These are phyloP conservation scores for Argyresthia goedartella DNA, from an alignment of 2,888 invertebrate species.

Conservation along the genomic window DNA sequence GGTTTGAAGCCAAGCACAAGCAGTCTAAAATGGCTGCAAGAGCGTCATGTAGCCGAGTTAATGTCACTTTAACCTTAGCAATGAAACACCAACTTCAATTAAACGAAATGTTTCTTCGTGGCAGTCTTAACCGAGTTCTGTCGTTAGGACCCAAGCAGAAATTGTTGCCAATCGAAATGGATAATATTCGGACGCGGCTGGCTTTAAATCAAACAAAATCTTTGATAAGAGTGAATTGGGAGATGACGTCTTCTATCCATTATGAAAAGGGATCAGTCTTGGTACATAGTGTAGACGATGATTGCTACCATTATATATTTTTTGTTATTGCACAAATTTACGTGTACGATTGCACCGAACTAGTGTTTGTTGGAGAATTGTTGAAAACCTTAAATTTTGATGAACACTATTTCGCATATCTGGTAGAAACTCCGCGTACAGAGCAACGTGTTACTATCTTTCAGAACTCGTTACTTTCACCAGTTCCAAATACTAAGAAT, in stretches of 20 bases:
- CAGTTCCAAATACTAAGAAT: neutral
- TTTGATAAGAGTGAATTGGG: constrained; percentile 1
- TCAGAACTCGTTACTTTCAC: neutral
- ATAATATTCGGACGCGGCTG: neutral
- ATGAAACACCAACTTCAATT: constrained; percentile 5
- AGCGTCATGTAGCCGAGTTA: constrained; percentile 1
- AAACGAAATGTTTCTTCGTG: constrained; percentile 1
- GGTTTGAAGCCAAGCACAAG: constrained; percentile 5
- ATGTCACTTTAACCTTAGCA: constrained; percentile 1
- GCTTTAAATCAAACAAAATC: neutral
- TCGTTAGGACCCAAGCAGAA: neutral
- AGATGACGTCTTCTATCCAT: neutral
- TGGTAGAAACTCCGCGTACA: neutral
- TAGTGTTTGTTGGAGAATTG: neutral
- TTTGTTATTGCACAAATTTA: neutral
- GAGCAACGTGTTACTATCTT: neutral
- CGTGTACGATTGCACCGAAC: neutral
- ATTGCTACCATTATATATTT: neutral
- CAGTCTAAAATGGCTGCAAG: constrained; percentile 3
- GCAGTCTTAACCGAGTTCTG: neutral
- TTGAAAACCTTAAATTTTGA: constrained; percentile 3
- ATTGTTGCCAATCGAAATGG: neutral
- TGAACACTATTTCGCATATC: constrained; percentile 1
- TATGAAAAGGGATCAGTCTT: neutral
- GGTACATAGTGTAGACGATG: neutral